These are phyloP conservation scores for Cygnus buccinator DNA, from an alignment of 2,113 vertebrate species.

Conservation along the genomic window DNA sequence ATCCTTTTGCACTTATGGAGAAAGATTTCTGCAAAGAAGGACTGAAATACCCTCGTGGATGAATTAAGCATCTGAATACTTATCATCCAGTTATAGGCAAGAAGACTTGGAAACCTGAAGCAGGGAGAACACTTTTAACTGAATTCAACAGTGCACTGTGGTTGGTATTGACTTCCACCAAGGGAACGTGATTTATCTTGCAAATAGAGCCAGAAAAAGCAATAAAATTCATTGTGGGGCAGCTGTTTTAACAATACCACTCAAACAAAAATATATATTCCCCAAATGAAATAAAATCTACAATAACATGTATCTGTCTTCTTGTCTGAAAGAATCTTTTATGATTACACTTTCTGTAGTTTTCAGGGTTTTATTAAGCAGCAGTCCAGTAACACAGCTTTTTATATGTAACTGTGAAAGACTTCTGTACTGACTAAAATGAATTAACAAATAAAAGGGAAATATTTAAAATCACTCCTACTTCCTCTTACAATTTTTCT, in stretches of 20 bases:
- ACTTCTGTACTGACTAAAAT: background rate
- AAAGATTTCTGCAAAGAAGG: background rate
- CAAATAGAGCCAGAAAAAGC: background rate
- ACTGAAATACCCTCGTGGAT: background rate
- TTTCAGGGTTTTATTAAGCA: background rate
- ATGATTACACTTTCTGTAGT: background rate
- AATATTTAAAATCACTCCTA: background rate
- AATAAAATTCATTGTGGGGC: background rate
- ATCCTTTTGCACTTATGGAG: background rate
- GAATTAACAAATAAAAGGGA: background rate
- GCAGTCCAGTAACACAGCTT: background rate
- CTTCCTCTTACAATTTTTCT: background rate
- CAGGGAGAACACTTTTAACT: background rate
- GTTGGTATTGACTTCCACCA: background rate
- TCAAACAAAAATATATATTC: background rate
- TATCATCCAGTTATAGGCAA: background rate
- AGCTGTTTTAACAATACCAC: background rate
- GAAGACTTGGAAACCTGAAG: background rate
- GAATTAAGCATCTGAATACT: background rate
- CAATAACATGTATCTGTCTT: background rate
- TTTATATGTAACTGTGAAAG: background rate
- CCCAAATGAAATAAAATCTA: background rate
- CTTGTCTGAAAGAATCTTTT: background rate
- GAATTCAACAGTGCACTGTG: background rate
- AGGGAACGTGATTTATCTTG: background rate